A percentile compares a stretch with the other conserved stretches of the same genome.
phyloP scores from a whole-genome alignment of 2,113 vertebrate species.

The Aythya baeri region DNA sequence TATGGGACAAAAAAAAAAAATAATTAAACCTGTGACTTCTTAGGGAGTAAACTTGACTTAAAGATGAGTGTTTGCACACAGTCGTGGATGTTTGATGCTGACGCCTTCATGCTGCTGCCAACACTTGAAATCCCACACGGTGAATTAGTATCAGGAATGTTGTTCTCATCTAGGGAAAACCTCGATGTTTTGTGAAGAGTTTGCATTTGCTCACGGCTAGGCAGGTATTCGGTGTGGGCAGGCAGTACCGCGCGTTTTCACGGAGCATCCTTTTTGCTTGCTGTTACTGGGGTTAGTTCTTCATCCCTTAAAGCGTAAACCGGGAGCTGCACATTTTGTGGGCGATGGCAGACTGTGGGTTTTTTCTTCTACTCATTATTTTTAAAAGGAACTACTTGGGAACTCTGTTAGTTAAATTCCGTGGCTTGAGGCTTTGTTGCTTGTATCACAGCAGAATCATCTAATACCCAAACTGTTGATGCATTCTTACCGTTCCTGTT shows the following conservation, averaged over 20 bases:
- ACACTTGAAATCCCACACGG: not conserved
- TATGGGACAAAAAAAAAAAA: not conserved
- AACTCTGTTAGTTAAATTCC: not conserved
- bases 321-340: not conserved
- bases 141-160: not conserved
- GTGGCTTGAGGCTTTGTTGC: not conserved
- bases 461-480: not conserved
- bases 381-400: not conserved
- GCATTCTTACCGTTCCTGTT: not conserved
- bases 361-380: not conserved
- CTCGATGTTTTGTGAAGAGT: not conserved
- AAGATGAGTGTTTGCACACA: not conserved
- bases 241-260: not conserved
- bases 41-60: not conserved
- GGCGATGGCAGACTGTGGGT: not conserved
- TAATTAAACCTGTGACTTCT: not conserved
- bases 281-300: not conserved
- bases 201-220: not conserved
- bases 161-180: not conserved
- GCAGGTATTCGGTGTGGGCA: accelerated
- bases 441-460: not conserved
- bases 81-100: not conserved
- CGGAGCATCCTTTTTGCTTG: not conserved
- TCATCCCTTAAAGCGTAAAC: not conserved
- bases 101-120: not conserved